These are phyloP conservation scores for Beaufortia kweichowensis DNA, from an alignment of 2,113 vertebrate species.

Conservation along the genomic window DNA sequence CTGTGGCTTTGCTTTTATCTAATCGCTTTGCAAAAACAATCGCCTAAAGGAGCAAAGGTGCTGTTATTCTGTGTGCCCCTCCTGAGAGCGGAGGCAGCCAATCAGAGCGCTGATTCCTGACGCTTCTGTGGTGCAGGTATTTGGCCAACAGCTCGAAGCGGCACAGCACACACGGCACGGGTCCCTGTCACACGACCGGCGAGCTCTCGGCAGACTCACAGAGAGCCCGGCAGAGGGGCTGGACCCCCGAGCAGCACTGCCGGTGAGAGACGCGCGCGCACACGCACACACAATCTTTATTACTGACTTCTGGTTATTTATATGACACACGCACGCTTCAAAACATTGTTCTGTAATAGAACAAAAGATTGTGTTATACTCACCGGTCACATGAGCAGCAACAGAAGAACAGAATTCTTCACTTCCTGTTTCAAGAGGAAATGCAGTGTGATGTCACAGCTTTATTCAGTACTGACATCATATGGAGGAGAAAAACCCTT, in stretches of 20 bases:
- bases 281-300: constrained; percentile 36
- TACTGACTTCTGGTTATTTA: too few relatives aligned
- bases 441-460: too few relatives aligned
- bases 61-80: constrained; percentile 29
- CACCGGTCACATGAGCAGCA: not conserved
- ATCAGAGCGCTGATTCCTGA: constrained; percentile 78
- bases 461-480: too few relatives aligned
- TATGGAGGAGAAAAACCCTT: too few relatives aligned
- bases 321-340: constrained; percentile 32
- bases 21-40: constrained; percentile 36
- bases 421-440: too few relatives aligned
- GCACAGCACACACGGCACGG: constrained; percentile 91
- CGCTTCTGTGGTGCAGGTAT: constrained; percentile 90
- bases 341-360: too few relatives aligned
- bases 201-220: constrained; percentile 94
- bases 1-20: constrained; percentile 51
- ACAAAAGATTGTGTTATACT: too few relatives aligned
- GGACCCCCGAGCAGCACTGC: constrained; percentile 86
- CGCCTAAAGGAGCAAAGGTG: not conserved
- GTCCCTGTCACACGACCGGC: constrained; percentile 81
- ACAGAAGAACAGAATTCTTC: too few relatives aligned
- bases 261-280: constrained; percentile 83
- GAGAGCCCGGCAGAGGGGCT: constrained; percentile 92
- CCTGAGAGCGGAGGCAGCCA: constrained; percentile 53
- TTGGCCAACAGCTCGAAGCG: constrained; percentile 99